Evolutionary conservation across 1,140 invertebrate species (phyloP), one percentile per base, ranked within the genome.

Genomic region (Hesperophylax magnus): DNA sequence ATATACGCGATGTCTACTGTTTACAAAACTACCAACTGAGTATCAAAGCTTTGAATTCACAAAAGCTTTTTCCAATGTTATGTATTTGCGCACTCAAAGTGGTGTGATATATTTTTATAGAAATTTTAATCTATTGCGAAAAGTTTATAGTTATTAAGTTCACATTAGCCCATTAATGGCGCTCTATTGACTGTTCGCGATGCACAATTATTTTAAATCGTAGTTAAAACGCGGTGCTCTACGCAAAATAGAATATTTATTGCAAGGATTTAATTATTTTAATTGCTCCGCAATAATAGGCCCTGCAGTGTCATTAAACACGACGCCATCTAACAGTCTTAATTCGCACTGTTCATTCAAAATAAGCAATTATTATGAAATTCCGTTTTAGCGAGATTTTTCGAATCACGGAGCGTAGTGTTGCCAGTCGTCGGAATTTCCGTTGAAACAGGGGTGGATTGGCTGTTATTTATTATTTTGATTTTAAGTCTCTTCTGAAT

Each of bases 311-410:
- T 71, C 67, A 71, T 71, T 52, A 71, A 47, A 47, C 39, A 71
- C 17, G 14, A 20, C 67, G 34, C 34, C 31, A 71, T 71, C 31
- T 18, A 47, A 71, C 31, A n/a, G 67, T 47, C 39, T 47, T 20
- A 71, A 52, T 52, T 71, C n/a, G 67, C 39, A 71, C 31, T 71
- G 67, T 71, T 4, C 22, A 71, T 71, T 71, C 58, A 58, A 78
- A 78, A 67, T 78, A 78, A 78, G 77, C 39, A 78, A 78, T 78
- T 78, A 78, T 54, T 78, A 78, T 54, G 77, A 53, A 78, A 67
- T 78, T 78, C 63, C 77, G 15, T 52, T 78, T 78, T 67, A 14
- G 27, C 17, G 34, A n/a, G 52, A 53, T 67, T 65, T 78, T 78
- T 60, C 54, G 61, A 78, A 78, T 78, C 63, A 67, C 63, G 77